Evolutionary conservation across 1,140 invertebrate species (phyloP).

Genomic region (Hypothenemus hampei): DNA sequence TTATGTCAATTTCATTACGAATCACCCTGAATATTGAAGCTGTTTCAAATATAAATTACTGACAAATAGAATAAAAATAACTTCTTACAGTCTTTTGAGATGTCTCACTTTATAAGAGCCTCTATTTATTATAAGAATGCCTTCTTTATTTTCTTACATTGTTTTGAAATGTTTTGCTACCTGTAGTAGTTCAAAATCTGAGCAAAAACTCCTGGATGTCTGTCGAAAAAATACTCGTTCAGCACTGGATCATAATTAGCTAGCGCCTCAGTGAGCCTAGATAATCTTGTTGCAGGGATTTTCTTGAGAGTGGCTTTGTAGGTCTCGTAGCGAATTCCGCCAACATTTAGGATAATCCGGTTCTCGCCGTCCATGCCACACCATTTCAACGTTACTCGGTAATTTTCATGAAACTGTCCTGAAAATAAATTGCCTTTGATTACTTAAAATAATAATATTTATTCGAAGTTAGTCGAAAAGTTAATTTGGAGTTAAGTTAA

Average conservation of each 20-base stretch:
- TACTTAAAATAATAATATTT: not conserved
- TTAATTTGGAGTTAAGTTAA: too few relatives aligned
- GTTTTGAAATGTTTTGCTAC: slow-evolving; percentile 44
- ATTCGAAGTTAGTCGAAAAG: too few relatives aligned
- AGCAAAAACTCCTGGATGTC: slow-evolving; percentile 96
- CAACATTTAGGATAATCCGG: slow-evolving; percentile 97
- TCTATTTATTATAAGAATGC: too few relatives aligned
- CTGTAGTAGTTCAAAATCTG: slow-evolving; percentile 89
- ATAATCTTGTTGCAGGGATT: slow-evolving; percentile 88
- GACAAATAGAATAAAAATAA: too few relatives aligned
- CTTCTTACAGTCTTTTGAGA: too few relatives aligned
- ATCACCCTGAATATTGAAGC: too few relatives aligned
- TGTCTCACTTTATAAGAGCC: too few relatives aligned
- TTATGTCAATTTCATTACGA: too few relatives aligned
- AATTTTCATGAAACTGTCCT: not conserved
- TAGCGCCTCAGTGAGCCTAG: slow-evolving; percentile 80
- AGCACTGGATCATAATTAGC: slow-evolving; percentile 94
- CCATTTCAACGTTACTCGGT: slow-evolving; percentile 24
- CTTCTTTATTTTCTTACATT: too few relatives aligned
- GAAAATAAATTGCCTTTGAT: not conserved
- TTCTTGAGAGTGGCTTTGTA: slow-evolving; percentile 92
- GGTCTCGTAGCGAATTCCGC: slow-evolving; percentile 95
- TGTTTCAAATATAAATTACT: too few relatives aligned
- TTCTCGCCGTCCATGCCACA: slow-evolving; percentile 88
- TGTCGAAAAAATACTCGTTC: slow-evolving; percentile 98